phyloP scores from a whole-genome alignment of 2,113 vertebrate species.

The Sapayoa aenigma region DNA sequence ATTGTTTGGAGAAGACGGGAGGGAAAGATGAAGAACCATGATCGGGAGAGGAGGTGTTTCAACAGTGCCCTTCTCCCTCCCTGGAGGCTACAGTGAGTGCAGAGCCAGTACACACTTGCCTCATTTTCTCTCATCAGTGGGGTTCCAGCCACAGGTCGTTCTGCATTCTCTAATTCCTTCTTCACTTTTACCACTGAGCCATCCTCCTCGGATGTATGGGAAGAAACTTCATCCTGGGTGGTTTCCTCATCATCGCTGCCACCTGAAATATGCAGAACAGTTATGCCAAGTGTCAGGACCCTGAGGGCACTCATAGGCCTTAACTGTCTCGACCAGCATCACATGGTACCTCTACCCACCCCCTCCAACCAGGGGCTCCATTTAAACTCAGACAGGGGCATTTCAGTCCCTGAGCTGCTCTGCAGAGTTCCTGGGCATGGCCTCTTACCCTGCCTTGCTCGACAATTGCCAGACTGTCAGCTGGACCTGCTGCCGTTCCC shows the following conservation, averaged over 20 bases:
- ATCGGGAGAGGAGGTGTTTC: background rate
- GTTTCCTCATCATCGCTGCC: constrained; percentile 80
- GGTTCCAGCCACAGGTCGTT: constrained; percentile 47
- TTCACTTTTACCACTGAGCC: constrained; percentile 71
- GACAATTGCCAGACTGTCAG: background rate
- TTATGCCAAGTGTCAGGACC: background rate
- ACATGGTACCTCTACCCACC: constrained; percentile 11
- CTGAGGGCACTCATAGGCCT: background rate
- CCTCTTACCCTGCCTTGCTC: background rate
- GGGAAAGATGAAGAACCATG: background rate
- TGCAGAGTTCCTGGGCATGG: background rate
- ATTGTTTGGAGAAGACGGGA: background rate
- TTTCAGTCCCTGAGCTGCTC: background rate
- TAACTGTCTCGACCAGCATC: background rate
- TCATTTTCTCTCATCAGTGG: constrained; percentile 45
- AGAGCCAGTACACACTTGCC: constrained; percentile 61
- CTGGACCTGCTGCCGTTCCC: background rate
- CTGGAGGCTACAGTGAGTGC: background rate
- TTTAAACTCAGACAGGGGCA: background rate
- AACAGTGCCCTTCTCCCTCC: background rate
- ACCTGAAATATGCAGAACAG: constrained; percentile 66
- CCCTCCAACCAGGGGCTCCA: background rate
- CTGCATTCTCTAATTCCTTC: constrained; percentile 69
- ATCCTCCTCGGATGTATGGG: constrained; percentile 79
- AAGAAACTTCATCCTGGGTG: constrained; percentile 81